Evolutionary conservation across 2,113 vertebrate genomes (phyloP), one percentile per base, ranked within the genome.

Genomic region (Aplodontia rufa): DNA sequence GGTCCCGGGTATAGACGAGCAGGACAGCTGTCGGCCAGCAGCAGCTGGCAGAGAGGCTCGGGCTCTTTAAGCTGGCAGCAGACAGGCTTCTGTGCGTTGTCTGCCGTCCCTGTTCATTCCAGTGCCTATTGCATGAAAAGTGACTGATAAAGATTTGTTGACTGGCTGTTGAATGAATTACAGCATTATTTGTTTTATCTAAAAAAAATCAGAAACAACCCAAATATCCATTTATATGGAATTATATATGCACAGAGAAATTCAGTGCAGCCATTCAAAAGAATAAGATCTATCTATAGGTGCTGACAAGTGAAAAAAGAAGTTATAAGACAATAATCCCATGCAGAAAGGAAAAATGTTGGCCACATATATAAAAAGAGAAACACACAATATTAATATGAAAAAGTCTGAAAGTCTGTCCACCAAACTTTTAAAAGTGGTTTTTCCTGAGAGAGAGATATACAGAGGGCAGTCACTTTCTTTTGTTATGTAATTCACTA

Each of bases 201-300:
- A n/a, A 69, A 88, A 93, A 93, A 68, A 78, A 30, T 62, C n/a
- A 87, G 64, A 80, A 90, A 80, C 37, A 85, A 40, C 72, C 26
- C 58, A 69, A 19, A 17, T 80, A 55, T 42, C 13, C 24, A 60
- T 10, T 28, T 51, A 1, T 58, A 26, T 82, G 66, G 84, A 87
- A 66, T 94, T 76, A 10, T 20, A 13, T 69, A 49, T 94, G 16
- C 47, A 32, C 6, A 74, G 85, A 87, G 45, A 96, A 55, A 76
- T 92, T 87, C 69, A 72, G 0, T 35, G 26, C 17, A 66, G 6
- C 60, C 76, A 66, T 87, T 62, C 53, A 51, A 58, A 94, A 87
- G 24, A 94, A 83, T 37, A 90, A 88, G 72, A 42, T 60, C 13
- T 81, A 28, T 60, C n/a, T 95, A 1, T 35, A 79, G 55, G 24